phyloP scores from a whole-genome alignment of 2,888 invertebrate genomes.

The Thera britannica region DNA sequence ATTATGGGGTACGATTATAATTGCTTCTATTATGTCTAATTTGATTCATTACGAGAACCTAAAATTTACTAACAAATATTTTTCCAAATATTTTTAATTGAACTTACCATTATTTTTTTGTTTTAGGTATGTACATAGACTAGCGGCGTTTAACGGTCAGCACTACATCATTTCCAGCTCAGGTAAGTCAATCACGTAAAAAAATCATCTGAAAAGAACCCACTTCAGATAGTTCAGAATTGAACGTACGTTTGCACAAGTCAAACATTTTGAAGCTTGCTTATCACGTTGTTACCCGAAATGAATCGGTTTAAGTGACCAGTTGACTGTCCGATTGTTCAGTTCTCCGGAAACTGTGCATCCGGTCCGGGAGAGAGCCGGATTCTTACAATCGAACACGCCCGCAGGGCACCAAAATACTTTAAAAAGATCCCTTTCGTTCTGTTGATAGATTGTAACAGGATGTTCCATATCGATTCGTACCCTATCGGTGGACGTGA shows the following conservation, averaged over 20 bases:
- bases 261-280: slow-evolving; percentile 19
- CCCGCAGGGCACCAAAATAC: slow-evolving; percentile 70
- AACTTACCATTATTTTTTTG: slow-evolving; percentile 38
- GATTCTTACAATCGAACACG: slow-evolving; percentile 62
- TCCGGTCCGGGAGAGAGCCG: slow-evolving; percentile 60
- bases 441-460: slow-evolving; percentile 68
- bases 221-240: not conserved
- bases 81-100: not conserved
- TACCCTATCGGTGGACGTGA: slow-evolving; percentile 54
- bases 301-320: slow-evolving; percentile 39
- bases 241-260: slow-evolving; percentile 3
- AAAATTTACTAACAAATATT: slow-evolving; percentile 25
- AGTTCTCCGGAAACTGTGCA: slow-evolving; percentile 60
- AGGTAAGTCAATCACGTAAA: slow-evolving; percentile 16
- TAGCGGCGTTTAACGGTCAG: not conserved
- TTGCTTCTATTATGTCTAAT: slow-evolving; percentile 51
- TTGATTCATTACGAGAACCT: slow-evolving; percentile 52
- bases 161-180: not conserved
- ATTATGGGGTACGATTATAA: slow-evolving; percentile 65
- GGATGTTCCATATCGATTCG: slow-evolving; percentile 69
- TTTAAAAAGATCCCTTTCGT: slow-evolving; percentile 60
- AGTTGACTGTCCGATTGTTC: slow-evolving; percentile 53
- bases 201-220: not conserved
- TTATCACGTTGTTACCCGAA: slow-evolving; percentile 33
- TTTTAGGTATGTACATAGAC: slow-evolving; percentile 65